Evolutionary conservation across 2,113 vertebrate species (phyloP).

Genomic region (Circaetus gallicus): DNA sequence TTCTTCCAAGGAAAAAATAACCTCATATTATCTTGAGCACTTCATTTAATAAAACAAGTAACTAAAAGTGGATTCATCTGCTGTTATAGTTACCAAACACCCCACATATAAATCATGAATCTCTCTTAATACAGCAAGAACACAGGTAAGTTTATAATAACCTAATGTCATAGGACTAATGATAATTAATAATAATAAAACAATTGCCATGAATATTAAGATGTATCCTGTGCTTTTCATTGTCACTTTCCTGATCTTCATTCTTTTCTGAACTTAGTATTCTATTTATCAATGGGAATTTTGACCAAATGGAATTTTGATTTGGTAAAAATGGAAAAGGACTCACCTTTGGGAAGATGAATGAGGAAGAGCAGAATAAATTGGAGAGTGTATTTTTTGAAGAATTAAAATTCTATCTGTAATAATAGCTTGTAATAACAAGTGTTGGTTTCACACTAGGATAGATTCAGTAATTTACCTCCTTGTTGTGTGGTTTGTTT

Average conservation of each 20-base stretch:
- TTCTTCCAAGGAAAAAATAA: neutral
- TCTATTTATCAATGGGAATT: neutral
- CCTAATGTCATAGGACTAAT: neutral
- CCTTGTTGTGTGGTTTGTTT: neutral
- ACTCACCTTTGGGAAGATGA: neutral
- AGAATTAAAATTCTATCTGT: neutral
- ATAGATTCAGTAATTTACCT: neutral
- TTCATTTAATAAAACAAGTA: neutral
- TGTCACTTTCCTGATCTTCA: neutral
- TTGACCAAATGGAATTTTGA: neutral
- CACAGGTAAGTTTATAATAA: neutral
- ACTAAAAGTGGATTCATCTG: neutral
- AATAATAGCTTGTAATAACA: neutral
- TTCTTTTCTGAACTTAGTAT: neutral
- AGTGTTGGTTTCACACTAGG: neutral
- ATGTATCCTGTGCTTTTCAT: neutral
- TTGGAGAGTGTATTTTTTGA: neutral
- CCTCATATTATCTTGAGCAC: neutral
- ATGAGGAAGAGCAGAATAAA: neutral
- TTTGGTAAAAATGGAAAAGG: neutral
- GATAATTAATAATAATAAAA: neutral
- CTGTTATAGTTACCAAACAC: neutral
- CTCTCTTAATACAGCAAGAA: neutral
- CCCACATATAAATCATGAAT: neutral
- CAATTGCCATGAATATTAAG: neutral